Conservation (phyloP, 2,797 vertebrate genomes). For the Discoglossus pictus region DNA sequence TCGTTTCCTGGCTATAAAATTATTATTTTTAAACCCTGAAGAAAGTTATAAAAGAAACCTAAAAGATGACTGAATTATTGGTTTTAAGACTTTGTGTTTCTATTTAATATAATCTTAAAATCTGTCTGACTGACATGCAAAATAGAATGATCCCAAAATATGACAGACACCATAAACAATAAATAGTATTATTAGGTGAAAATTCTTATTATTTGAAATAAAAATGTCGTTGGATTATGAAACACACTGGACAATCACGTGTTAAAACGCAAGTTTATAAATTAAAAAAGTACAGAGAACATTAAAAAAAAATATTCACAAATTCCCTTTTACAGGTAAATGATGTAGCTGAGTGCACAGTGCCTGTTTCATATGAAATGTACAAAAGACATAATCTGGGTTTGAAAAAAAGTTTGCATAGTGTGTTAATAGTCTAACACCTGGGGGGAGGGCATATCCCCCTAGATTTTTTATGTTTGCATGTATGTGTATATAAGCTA, state of each 20-base stretch:
- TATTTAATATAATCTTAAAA: too few species aligned
- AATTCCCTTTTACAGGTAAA: constrained; percentile 65
- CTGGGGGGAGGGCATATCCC: constrained; percentile 52
- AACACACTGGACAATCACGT: constrained; percentile 25
- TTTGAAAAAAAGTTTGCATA: background rate
- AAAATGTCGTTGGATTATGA: too few species aligned
- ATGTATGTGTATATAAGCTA: too few species aligned
- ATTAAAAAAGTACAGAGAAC: constrained; percentile 68
- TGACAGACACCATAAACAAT: too few species aligned
- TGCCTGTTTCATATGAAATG: constrained; percentile 59
- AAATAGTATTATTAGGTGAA: too few species aligned
- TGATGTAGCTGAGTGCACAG: constrained; percentile 70
- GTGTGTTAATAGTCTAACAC: background rate
- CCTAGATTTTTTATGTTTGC: too few species aligned
- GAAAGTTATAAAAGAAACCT: constrained; percentile 18
- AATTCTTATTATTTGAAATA: too few species aligned
- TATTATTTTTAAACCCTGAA: constrained; percentile 42
- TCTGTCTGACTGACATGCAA: too few species aligned
- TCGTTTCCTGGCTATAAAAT: constrained; percentile 46
- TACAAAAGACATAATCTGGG: constrained; percentile 19
- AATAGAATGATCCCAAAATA: too few species aligned
- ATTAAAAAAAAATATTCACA: constrained; percentile 71
- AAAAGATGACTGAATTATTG: constrained; percentile 9
- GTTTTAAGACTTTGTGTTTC: constrained; percentile 19
- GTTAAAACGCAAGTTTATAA: constrained; percentile 74